Percentiles rank a stretch among this genome's conserved stretches.
Evolutionary conservation across 1,140 invertebrate genomes (phyloP).

Genomic region (Calosoma granatense): DNA sequence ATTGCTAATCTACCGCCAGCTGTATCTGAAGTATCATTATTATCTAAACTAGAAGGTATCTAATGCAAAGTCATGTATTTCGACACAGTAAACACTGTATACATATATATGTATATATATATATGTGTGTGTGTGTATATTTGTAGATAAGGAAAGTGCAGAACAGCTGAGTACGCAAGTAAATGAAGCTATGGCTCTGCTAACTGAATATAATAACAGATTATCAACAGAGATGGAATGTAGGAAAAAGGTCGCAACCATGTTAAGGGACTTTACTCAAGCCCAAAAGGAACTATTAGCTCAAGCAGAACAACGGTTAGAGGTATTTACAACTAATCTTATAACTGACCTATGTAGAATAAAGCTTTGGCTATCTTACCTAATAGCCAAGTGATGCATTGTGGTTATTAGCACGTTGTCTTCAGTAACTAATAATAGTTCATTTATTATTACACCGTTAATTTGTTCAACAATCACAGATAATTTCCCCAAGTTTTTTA

Average conservation of each 20-base stretch:
- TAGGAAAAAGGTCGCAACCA: conserved; percentile 67
- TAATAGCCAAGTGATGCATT: too few relatives aligned
- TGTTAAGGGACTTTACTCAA: conserved; percentile 79
- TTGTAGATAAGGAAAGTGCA: conserved; percentile 60
- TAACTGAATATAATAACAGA: conserved; percentile 82
- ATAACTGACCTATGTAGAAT: neutral
- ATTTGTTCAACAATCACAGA: too few relatives aligned
- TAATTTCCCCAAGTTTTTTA: too few relatives aligned
- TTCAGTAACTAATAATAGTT: too few relatives aligned
- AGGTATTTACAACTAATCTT: conserved; percentile 57
- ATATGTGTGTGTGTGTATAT: conserved; percentile 12
- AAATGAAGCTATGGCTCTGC: conserved; percentile 72
- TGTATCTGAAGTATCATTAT: conserved; percentile 81
- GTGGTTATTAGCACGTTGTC: neutral
- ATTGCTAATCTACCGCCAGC: conserved; percentile 89
- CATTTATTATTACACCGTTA: too few relatives aligned
- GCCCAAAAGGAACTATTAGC: conserved; percentile 73
- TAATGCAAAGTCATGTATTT: conserved; percentile 8
- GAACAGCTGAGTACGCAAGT: conserved; percentile 64
- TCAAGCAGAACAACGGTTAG: conserved; percentile 74
- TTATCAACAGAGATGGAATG: conserved; percentile 81
- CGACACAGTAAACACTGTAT: neutral
- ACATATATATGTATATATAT: neutral
- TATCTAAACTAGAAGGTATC: conserved; percentile 70
- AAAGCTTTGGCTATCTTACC: too few relatives aligned